Conservation (phyloP, 2,113 vertebrate genomes). For the Oophaga pumilio region DNA sequence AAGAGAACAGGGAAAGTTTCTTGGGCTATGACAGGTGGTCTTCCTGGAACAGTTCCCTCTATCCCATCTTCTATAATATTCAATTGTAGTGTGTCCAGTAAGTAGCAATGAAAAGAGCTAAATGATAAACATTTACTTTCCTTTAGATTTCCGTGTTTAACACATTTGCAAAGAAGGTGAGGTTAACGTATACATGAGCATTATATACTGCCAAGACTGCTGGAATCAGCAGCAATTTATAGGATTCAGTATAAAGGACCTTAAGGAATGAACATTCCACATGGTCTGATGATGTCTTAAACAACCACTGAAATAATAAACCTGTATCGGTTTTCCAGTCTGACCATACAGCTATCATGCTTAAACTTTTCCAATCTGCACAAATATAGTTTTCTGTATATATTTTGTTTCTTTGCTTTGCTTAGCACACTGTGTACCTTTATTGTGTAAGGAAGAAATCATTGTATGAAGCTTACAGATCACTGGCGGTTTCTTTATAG, state of each 20-base stretch:
- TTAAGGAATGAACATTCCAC: conserved; percentile 40
- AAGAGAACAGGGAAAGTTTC: not conserved
- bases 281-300: conserved; percentile 48
- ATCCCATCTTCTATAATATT: not conserved
- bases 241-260: not conserved
- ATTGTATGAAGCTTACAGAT: no score
- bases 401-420: not conserved
- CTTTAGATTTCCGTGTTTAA: conserved; percentile 1
- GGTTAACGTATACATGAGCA: not conserved
- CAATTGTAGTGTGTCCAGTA: not conserved
- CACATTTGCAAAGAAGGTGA: conserved; percentile 13
- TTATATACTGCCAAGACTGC: not conserved
- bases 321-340: not conserved
- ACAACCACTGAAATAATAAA: conserved; percentile 44
- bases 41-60: not conserved
- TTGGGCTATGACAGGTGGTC: not conserved
- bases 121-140: not conserved
- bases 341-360: not conserved
- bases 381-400: not conserved
- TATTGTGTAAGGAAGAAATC: no score
- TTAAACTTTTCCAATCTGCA: not conserved
- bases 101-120: not conserved
- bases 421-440: no score
- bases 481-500: no score
- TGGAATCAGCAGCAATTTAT: conserved; percentile 10